Base-by-base conservation (phyloP, 2,888 invertebrate genomes). In the Mechanitis messenoides region DNA sequence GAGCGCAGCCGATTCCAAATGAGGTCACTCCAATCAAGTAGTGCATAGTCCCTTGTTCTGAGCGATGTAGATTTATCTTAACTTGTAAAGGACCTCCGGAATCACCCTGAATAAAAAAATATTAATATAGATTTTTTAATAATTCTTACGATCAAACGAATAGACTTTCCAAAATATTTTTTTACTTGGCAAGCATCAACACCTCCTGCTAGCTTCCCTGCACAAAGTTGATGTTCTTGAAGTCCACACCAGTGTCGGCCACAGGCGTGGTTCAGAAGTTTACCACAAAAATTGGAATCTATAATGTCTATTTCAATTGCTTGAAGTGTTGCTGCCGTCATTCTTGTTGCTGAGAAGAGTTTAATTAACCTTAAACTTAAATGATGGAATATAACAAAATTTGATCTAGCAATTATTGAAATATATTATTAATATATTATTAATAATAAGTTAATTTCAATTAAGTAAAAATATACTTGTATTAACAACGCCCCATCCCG, bases 81-180 rank as follows among this genome's bases (percentile, higher is more conserved):
- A 91, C 77, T 70, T 91, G 87, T 3, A 95, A 80, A 0, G 95
- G 95, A 2, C 94, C 94, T 12, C 95, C 95, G 3, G 94, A 94
- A 79, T 95, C 94, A 55, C 94, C 94, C 92, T 93, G 79, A n/a
- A 68, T 20, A n/a, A 6, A 31, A 20, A 9, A 3, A 20, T 50
- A 28, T 55, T 54, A 47, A 11, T 50, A 3, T 38, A 2, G 7
- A 9, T 7, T 9, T 53, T 7, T 20, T n/a, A 3, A 7, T 42
- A 11, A 3, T 9, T 42, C 3, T 7, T 42, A 42, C 3, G 9
- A 42, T 42, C 9, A 3, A 42, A 42, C 42, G 3, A 5, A 42
- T 42, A 3, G 6, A 9, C 3, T 3, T 42, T 9, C 9, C 9
- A 3, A 42, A 42, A 42, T 9, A 9, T 9, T 12, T 33, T 33